phyloP scores from a whole-genome alignment of 2,888 invertebrate genomes.

The Tribolium freemani region DNA sequence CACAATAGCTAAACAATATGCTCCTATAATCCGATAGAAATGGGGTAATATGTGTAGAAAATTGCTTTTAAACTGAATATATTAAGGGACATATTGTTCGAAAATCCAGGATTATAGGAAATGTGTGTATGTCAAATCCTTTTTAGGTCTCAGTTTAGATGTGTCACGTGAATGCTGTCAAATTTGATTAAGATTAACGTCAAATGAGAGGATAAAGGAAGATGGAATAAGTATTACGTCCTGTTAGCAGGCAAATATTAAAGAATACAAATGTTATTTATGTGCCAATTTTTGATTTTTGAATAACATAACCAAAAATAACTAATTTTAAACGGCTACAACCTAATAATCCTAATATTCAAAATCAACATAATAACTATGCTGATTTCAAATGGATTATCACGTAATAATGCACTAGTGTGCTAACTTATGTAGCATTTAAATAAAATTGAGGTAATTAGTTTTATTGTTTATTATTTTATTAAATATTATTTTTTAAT shows the following conservation, averaged over 20 bases:
- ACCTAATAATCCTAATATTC: no score
- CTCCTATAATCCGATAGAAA: conserved; percentile 61
- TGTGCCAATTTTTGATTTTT: no score
- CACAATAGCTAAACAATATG: conserved; percentile 41
- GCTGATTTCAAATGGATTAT: no score
- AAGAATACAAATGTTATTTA: no score
- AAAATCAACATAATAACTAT: no score
- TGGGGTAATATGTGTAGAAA: conserved; percentile 66
- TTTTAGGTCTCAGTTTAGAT: conserved; percentile 55
- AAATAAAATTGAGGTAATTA: no score
- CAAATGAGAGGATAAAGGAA: conserved; percentile 7
- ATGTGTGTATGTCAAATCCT: conserved; percentile 55
- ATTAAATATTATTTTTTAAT: no score
- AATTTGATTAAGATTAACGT: conserved; percentile 62
- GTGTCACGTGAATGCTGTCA: conserved; percentile 62
- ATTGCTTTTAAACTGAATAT: conserved; percentile 66
- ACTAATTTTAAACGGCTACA: not conserved
- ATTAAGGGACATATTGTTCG: conserved; percentile 61
- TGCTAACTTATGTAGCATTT: no score
- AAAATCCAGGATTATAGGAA: conserved; percentile 63
- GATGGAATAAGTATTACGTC: conserved; percentile 7
- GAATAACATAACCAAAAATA: no score
- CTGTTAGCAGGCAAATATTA: not conserved
- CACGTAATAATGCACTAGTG: no score
- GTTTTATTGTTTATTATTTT: no score